These are phyloP conservation scores for Lordiphosa clarofinis DNA, from an alignment of 1,140 invertebrate species.

Conservation along the genomic window DNA sequence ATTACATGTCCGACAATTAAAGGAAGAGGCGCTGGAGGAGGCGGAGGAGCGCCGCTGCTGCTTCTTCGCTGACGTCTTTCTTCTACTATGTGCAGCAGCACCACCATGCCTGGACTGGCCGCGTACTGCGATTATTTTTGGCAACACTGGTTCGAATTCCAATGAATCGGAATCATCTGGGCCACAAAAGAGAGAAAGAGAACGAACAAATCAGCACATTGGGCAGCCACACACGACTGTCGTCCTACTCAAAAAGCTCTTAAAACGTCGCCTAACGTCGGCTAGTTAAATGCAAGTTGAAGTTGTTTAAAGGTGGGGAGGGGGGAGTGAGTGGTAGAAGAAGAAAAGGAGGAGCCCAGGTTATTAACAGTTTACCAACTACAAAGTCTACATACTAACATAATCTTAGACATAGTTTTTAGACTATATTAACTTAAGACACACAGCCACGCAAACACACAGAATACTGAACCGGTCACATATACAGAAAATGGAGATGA, in stretches of 20 bases:
- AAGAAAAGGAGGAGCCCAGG: conserved; percentile 20
- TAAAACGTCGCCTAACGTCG: neutral
- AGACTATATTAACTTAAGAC: conserved; percentile 6
- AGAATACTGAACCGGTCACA: no score
- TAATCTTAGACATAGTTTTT: conserved; percentile 4
- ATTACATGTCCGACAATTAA: conserved; percentile 81
- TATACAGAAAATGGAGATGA: no score
- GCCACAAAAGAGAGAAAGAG: conserved; percentile 43
- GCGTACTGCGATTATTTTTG: conserved; percentile 3
- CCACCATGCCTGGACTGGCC: neutral
- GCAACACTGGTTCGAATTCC: neutral
- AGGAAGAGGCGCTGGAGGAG: conserved; percentile 10
- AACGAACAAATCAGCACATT: neutral
- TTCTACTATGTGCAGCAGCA: no score
- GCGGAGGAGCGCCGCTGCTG: neutral
- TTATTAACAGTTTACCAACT: conserved; percentile 41
- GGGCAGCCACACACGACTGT: neutral
- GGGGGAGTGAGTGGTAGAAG: neutral
- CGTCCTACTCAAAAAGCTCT: neutral
- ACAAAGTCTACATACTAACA: conserved; percentile 33
- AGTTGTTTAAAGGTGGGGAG: neutral
- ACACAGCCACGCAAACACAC: conserved; percentile 9
- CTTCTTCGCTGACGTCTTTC: no score
- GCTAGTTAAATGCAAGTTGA: conserved; percentile 8
- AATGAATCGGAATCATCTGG: neutral